phyloP scores from a whole-genome alignment of 2,888 invertebrate species.

The Hylaea fasciaria region DNA sequence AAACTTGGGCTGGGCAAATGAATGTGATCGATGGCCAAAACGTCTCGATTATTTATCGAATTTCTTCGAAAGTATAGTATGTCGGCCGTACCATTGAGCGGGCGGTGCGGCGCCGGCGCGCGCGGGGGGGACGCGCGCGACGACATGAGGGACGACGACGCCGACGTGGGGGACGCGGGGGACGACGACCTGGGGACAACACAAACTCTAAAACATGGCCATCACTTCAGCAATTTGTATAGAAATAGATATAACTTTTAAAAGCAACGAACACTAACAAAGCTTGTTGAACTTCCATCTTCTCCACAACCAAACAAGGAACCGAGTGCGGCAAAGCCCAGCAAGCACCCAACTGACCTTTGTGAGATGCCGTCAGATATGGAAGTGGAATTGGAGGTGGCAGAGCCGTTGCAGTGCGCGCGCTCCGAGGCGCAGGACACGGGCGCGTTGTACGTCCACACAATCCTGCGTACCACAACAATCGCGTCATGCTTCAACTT shows the following conservation, averaged over 20 bases:
- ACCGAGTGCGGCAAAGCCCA: too few species aligned
- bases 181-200: constrained; percentile 85
- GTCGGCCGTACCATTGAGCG: constrained; percentile 68
- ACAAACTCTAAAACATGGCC: too few species aligned
- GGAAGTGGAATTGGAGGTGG: constrained; percentile 85
- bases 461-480: constrained; percentile 84
- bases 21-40: too few species aligned
- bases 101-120: constrained; percentile 58
- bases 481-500: constrained; percentile 12
- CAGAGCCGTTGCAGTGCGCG: constrained; percentile 86
- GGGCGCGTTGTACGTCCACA: constrained; percentile 97
- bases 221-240: too few species aligned
- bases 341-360: constrained; percentile 52
- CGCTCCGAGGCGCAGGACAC: constrained; percentile 85
- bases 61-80: too few species aligned
- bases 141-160: constrained; percentile 95
- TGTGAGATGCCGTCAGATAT: constrained; percentile 82
- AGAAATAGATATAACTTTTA: too few species aligned
- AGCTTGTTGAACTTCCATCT: too few species aligned
- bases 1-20: too few species aligned
- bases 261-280: too few species aligned
- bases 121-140: constrained; percentile 85
- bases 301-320: too few species aligned
- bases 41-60: too few species aligned
- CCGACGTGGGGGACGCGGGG: constrained; percentile 93